A percentile compares a stretch with the other conserved stretches of the same genome.
phyloP scores from a whole-genome alignment of 2,888 invertebrate species.

The Frankliniella fusca region DNA sequence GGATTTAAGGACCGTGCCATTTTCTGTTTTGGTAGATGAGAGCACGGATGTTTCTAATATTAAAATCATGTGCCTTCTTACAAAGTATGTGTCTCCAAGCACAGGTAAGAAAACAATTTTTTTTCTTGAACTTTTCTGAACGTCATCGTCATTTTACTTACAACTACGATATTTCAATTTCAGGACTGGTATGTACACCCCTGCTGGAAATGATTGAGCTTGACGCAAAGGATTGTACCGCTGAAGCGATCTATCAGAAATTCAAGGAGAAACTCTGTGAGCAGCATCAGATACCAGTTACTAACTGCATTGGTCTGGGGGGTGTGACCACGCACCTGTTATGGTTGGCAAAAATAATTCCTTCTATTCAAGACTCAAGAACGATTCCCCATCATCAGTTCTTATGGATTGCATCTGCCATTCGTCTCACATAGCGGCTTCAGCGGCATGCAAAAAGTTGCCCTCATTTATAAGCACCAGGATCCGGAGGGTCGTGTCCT shows the following conservation, averaged over 20 bases:
- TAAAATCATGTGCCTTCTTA: background rate
- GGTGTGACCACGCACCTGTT: constrained; percentile 37
- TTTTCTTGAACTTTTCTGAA: background rate
- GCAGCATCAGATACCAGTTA: constrained; percentile 34
- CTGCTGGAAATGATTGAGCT: constrained; percentile 36
- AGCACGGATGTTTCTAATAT: constrained; percentile 34
- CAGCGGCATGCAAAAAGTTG: constrained; percentile 33
- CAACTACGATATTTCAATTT: background rate
- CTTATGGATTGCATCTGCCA: constrained; percentile 36
- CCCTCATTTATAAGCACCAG: constrained; percentile 33
- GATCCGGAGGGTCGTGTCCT: background rate
- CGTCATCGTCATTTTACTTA: background rate
- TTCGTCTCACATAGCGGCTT: constrained; percentile 36
- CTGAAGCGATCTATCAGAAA: constrained; percentile 33
- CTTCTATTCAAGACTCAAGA: constrained; percentile 34
- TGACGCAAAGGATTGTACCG: constrained; percentile 36
- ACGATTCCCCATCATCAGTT: constrained; percentile 10
- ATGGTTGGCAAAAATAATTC: constrained; percentile 37
- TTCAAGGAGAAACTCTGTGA: constrained; percentile 33
- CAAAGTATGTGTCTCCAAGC: background rate
- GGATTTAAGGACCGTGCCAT: constrained; percentile 30
- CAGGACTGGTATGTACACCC: constrained; percentile 34
- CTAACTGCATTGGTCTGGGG: constrained; percentile 35
- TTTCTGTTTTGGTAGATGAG: constrained; percentile 36
- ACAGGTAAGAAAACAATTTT: constrained; percentile 28